Evolutionary conservation across 2,113 vertebrate genomes (phyloP), one percentile per base, ranked within the genome.

Genomic region (Connochaetes taurinus): DNA sequence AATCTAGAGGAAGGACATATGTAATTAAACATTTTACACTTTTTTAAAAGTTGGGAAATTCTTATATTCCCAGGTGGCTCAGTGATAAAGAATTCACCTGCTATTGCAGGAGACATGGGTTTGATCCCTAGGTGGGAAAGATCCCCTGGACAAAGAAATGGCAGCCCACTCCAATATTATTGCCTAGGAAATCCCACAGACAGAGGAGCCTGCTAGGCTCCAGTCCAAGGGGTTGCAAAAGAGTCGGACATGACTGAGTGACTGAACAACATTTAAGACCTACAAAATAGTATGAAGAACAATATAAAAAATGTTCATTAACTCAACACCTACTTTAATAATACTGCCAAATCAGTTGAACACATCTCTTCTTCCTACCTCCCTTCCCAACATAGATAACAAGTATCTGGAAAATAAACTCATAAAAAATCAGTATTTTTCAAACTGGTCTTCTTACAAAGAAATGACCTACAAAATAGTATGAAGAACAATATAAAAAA

Each of bases 231-330:
- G 64, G 33, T 67, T 67, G 33, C 33, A 5, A 33, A 33, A 67
- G 64, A 67, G 64, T n/a, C 0, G 2, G 33, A 67, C 64, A n/a
- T 19, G 33, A 67, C 14, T 15, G 60, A 62, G 60, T 62, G 60
- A 62, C 64, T 67, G 33, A 67, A 96, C 85, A 62, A 91, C 17
- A 96, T n/a, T 92, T 94, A 89, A 94, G 33, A 58, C 27, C 88
- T 71, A 89, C 2, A 81, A 82, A 86, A 92, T 74, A 29, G 27
- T 43, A 97, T 50, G 16, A 92, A 62, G 33, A 97, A 60, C 33
- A 93, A 40, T 71, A 53, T 16, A n/a, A 94, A 80, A 50, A 67
- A 53, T 31, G 19, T 3, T 33, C 36, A 83, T 16, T 43, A 85
- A 53, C 12, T 71, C 16, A 86, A 40, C 5, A 74, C 17, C 25